Evolutionary conservation across 2,797 vertebrate species (phyloP).

Genomic region (Microchirus variegatus): DNA sequence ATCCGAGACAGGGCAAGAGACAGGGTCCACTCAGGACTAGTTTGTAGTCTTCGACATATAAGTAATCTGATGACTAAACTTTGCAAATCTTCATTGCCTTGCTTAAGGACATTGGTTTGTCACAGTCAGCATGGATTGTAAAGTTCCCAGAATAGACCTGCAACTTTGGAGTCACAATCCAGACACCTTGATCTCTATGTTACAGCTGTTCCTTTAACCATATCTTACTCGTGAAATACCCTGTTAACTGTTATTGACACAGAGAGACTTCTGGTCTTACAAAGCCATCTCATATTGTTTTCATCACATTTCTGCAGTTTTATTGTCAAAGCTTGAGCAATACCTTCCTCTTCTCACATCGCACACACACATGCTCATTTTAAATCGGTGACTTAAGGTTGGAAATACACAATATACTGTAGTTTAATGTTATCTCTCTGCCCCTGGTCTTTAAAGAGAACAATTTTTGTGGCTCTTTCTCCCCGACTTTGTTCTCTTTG

Average conservation of each 20-base stretch:
- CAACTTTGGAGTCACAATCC: too few relatives aligned
- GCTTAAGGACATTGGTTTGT: too few relatives aligned
- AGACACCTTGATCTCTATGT: too few relatives aligned
- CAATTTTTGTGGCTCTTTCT: constrained; percentile 22
- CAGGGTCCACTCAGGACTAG: too few relatives aligned
- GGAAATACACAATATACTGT: constrained; percentile 10
- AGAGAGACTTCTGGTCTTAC: neutral
- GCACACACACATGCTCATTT: constrained; percentile 6
- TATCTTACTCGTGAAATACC: too few relatives aligned
- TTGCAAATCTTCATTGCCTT: too few relatives aligned
- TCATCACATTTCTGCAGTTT: constrained; percentile 5
- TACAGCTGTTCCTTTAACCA: too few relatives aligned
- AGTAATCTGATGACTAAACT: too few relatives aligned
- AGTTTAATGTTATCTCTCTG: constrained; percentile 2
- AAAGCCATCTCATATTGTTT: neutral
- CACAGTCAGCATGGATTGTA: too few relatives aligned
- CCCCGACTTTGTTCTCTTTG: constrained; percentile 12
- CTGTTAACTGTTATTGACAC: neutral
- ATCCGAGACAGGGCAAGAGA: too few relatives aligned
- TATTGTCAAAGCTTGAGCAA: constrained; percentile 1
- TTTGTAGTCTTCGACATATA: too few relatives aligned
- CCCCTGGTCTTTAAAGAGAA: constrained; percentile 36
- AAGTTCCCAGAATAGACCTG: too few relatives aligned
- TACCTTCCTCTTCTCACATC: neutral
- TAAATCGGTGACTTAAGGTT: constrained; percentile 27